phyloP scores from a whole-genome alignment of 1,140 invertebrate genomes.

The Macrotrachela quadricornifera region DNA sequence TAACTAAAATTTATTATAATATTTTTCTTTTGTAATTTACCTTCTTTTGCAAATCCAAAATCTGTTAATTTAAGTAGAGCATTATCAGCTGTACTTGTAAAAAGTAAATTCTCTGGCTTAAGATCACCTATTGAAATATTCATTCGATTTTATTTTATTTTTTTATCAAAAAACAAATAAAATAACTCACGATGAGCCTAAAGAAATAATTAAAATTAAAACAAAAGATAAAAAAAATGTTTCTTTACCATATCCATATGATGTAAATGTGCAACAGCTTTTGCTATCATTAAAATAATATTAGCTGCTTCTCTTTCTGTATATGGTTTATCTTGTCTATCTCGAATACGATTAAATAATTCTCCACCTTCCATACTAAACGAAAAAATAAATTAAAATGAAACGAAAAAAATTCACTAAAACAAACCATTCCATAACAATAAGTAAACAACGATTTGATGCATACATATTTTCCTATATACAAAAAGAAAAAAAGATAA shows the following conservation, averaged over 20 bases:
- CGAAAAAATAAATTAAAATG: slow-evolving; percentile 10
- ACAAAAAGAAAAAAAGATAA: too few species aligned
- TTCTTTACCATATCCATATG: slow-evolving; percentile 61
- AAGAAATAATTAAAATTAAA: too few species aligned
- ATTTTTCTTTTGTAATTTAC: slow-evolving; percentile 18
- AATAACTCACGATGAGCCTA: not conserved
- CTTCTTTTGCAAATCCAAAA: slow-evolving; percentile 98
- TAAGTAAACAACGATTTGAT: not conserved
- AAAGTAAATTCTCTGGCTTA: slow-evolving; percentile 39
- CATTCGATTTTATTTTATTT: too few species aligned
- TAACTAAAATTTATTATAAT: too few species aligned
- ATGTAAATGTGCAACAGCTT: slow-evolving; percentile 81
- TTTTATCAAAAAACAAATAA: too few species aligned
- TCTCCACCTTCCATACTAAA: slow-evolving; percentile 84
- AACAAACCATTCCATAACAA: slow-evolving; percentile 5
- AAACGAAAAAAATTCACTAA: not conserved
- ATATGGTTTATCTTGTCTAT: slow-evolving; percentile 60
- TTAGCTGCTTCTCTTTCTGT: slow-evolving; percentile 77
- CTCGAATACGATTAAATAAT: slow-evolving; percentile 83
- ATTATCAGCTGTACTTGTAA: slow-evolving; percentile 26
- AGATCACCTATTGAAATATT: slow-evolving; percentile 10
- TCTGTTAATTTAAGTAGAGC: slow-evolving; percentile 83
- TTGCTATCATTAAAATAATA: slow-evolving; percentile 84
- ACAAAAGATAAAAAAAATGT: too few species aligned
- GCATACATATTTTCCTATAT: too few species aligned